Conservation (phyloP, 1,140 invertebrate species). For the Dendrolimus punctatus region DNA sequence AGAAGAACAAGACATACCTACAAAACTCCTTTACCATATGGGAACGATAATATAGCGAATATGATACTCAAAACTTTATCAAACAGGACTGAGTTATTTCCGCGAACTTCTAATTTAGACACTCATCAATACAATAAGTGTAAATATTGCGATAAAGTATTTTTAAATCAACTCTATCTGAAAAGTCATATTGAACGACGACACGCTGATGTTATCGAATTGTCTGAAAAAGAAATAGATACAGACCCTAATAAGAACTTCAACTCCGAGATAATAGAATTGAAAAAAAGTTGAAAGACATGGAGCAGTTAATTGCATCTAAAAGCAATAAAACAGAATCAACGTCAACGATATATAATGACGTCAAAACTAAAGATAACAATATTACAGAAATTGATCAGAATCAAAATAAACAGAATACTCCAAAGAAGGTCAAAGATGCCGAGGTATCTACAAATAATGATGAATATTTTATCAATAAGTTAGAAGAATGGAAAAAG, state of each 20-base stretch:
- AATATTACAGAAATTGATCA: slow-evolving; percentile 5
- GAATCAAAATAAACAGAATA: slow-evolving; percentile 6
- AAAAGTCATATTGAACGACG: slow-evolving; percentile 70
- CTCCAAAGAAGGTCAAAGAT: slow-evolving; percentile 36
- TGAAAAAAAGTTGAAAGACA: slow-evolving; percentile 57
- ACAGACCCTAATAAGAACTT: slow-evolving; percentile 30
- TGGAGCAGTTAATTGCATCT: slow-evolving; percentile 37
- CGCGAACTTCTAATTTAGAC: slow-evolving; percentile 30
- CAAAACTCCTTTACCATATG: slow-evolving; percentile 40
- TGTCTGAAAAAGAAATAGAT: slow-evolving; percentile 37
- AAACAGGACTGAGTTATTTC: slow-evolving; percentile 45
- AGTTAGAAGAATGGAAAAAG: slow-evolving; percentile 62
- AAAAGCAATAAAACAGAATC: slow-evolving; percentile 13
- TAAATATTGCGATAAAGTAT: slow-evolving; percentile 71
- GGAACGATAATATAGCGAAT: slow-evolving; percentile 59
- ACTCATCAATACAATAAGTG: slow-evolving; percentile 67
- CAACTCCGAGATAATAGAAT: slow-evolving; percentile 65
- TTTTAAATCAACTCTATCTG: slow-evolving; percentile 73
- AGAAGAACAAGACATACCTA: slow-evolving; percentile 43
- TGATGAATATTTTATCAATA: slow-evolving; percentile 43
- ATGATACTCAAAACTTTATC: slow-evolving; percentile 60
- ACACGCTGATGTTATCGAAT: slow-evolving; percentile 47
- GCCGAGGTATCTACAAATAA: slow-evolving; percentile 46
- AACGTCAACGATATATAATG: slow-evolving; percentile 8
- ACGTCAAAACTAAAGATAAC: slow-evolving; percentile 7